Evolutionary conservation across 1,140 invertebrate genomes (phyloP), one percentile per base, ranked within the genome.

Genomic region (Ctenoplectra terminalis): DNA sequence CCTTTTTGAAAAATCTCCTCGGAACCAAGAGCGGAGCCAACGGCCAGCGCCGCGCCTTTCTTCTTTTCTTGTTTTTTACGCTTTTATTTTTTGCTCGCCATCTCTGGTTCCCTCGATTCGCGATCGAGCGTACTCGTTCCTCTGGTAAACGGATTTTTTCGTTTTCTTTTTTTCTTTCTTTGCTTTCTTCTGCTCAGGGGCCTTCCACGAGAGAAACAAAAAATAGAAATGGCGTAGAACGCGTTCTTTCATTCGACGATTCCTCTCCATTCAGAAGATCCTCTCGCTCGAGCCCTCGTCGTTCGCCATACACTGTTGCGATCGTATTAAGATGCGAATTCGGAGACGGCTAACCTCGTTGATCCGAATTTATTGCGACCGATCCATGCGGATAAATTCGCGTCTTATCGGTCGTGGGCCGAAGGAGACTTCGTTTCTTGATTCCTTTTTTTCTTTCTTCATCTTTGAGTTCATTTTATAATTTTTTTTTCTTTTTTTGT

Each of bases 1-100:
- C 70, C 83, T 87, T 87, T 89, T 88, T 87, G 78, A 88, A 88
- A 87, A 87, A 87, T 87, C 74, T 52, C 54, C 78, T 31, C 50
- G 40, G 69, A 69, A 71, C 64, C 23, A 40, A 63, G 43, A 48
- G 29, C 43, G 13, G 29, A 37, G 31, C 69, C 48, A 73, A 71
- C 56, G 58, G 17, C 26, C 77, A 43, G 26, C 43, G 43, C 54
- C 34, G 52, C 48, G 74, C 43, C 73, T 52, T 48, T 13, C 40
- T 13, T 15, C 52, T 34, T 23, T 1, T 40, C 40, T 40, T n/a
- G 4, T 26, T 20, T 20, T 20, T 13, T 54, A 37, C 23, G 37
- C n/a, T n/a, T 3, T 29, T 34, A 15, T 13, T 52, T 26, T 17
- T 4, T n/a, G n/a, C 11, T 7, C 7, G 1, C 9, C 26, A 1